A percentile compares a stretch with the other conserved stretches of the same genome.
Evolutionary conservation across 1,140 invertebrate genomes (phyloP).

Genomic region (Macrostomum lignano): DNA sequence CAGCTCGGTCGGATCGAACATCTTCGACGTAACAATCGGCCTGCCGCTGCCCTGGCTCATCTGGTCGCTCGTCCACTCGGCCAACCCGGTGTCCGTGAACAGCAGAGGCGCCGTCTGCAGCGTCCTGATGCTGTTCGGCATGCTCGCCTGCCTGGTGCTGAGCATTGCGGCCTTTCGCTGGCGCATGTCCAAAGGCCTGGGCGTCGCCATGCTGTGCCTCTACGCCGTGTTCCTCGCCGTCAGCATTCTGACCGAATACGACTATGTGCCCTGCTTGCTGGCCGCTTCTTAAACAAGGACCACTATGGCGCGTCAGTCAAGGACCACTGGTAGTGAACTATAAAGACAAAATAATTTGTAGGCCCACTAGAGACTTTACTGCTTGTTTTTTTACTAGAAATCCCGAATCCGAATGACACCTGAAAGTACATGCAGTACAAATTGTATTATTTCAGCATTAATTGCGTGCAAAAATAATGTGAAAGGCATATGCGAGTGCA

Average conservation of each 20-base stretch:
- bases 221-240: slow-evolving; percentile 80
- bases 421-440: no score
- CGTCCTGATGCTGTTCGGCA: slow-evolving; percentile 66
- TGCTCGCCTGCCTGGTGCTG: slow-evolving; percentile 74
- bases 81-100: slow-evolving; percentile 55
- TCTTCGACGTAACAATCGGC: slow-evolving; percentile 33
- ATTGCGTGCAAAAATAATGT: no score
- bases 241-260: slow-evolving; percentile 66
- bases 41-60: slow-evolving; percentile 83
- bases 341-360: no score
- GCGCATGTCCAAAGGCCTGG: slow-evolving; percentile 79
- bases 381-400: no score
- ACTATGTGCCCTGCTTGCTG: no score
- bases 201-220: slow-evolving; percentile 73
- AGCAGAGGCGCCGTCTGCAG: slow-evolving; percentile 84
- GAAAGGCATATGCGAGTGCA: no score
- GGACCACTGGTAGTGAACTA: no score
- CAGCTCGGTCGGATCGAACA: slow-evolving; percentile 25
- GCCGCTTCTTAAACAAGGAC: no score
- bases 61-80: slow-evolving; percentile 40
- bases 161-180: slow-evolving; percentile 78
- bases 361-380: no score
- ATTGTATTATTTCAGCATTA: no score
- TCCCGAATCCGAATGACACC: no score
- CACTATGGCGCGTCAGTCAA: no score